These are phyloP conservation scores for Baccha elongata DNA, from an alignment of 2,888 invertebrate genomes.

Conservation along the genomic window DNA sequence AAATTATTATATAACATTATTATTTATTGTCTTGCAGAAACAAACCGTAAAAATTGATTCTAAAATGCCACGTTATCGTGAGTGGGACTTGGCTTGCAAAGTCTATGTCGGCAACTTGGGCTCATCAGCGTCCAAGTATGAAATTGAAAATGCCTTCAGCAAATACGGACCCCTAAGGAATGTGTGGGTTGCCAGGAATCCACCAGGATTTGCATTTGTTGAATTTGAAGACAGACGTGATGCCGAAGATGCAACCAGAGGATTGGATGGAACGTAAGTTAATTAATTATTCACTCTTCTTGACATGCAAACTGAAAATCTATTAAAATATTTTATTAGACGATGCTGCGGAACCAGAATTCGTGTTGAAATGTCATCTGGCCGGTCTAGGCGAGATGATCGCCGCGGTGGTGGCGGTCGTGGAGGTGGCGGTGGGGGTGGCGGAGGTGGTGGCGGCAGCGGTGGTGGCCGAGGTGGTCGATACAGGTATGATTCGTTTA, in stretches of 20 bases:
- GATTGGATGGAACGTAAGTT: conserved; percentile 91
- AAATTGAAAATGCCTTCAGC: conserved; percentile 91
- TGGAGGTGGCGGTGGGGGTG: conserved; percentile 78
- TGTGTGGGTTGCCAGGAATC: conserved; percentile 96
- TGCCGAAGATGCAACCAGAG: conserved; percentile 92
- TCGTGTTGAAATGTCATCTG: conserved; percentile 96
- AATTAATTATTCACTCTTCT: conserved; percentile 81
- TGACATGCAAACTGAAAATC: conserved; percentile 73
- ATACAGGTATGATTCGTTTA: conserved; percentile 78
- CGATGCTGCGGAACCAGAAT: conserved; percentile 95
- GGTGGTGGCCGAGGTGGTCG: conserved; percentile 77
- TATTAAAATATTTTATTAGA: conserved; percentile 84
- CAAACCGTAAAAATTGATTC: conserved; percentile 39
- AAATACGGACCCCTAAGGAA: conserved; percentile 93
- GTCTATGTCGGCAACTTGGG: conserved; percentile 95
- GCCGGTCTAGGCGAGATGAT: conserved; percentile 89
- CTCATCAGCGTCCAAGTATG: conserved; percentile 92
- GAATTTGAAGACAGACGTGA: conserved; percentile 93
- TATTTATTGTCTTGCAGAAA: conserved; percentile 26
- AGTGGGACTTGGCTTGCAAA: conserved; percentile 93
- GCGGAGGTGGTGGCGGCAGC: conserved; percentile 77
- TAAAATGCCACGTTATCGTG: conserved; percentile 84
- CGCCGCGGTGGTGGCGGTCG: conserved; percentile 82
- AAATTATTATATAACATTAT: conserved; percentile 2
- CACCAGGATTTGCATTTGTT: conserved; percentile 94